phyloP scores from a whole-genome alignment of 2,797 vertebrate species.

The Gadopsis bispinosus region DNA sequence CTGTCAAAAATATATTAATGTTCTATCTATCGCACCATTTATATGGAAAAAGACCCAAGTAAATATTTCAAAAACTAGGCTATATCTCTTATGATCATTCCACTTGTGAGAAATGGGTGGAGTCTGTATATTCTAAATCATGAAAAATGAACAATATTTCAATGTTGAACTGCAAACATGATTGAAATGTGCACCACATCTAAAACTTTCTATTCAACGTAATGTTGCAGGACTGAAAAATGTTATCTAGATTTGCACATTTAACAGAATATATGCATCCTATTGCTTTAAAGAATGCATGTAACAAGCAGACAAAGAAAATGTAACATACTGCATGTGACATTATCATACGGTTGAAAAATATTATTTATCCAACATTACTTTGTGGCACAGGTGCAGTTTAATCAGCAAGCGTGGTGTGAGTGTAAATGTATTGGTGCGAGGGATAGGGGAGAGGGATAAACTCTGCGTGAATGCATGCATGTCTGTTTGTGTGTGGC shows the following conservation, averaged over 20 bases:
- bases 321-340: background rate
- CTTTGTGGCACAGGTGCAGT: conserved; percentile 26
- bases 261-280: background rate
- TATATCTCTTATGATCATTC: background rate
- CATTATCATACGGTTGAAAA: conserved; percentile 7
- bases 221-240: background rate
- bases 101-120: background rate
- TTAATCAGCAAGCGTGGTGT: conserved; percentile 26
- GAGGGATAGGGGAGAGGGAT: conserved; percentile 36
- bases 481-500: conserved; percentile 45
- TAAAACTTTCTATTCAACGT: background rate
- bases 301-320: conserved; percentile 10
- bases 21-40: background rate
- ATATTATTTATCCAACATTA: background rate
- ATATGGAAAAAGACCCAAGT: background rate
- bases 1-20: background rate
- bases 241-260: conserved; percentile 8
- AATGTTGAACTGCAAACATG: background rate
- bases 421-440: conserved; percentile 19
- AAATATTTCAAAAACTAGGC: background rate
- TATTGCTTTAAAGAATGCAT: background rate
- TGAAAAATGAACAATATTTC: conserved; percentile 13
- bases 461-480: conserved; percentile 45
- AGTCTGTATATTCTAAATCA: background rate
- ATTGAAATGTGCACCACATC: background rate